phyloP scores from a whole-genome alignment of 1,140 invertebrate genomes.

The Cotesia typhae region DNA sequence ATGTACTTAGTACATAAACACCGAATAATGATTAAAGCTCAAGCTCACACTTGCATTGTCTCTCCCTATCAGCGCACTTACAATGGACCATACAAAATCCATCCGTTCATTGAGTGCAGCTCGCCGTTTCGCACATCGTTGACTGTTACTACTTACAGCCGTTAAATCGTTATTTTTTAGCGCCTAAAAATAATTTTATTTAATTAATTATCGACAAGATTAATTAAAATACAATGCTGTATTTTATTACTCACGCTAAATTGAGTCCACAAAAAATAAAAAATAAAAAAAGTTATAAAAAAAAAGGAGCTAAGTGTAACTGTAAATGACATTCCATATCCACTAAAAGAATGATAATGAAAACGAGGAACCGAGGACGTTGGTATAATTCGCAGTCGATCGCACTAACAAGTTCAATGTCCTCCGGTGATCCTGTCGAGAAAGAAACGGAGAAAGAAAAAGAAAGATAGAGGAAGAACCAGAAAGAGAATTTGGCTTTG shows the following conservation, averaged over 20 bases:
- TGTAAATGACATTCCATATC: conserved; percentile 8
- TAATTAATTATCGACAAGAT: too few relatives aligned
- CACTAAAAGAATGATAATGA: conserved; percentile 4
- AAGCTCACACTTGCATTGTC: too few relatives aligned
- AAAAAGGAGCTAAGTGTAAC: conserved; percentile 10
- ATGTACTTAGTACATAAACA: too few relatives aligned
- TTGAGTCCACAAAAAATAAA: conserved; percentile 1
- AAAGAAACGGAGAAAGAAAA: conserved; percentile 18
- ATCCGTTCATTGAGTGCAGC: too few relatives aligned
- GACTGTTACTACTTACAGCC: too few relatives aligned
- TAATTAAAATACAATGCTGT: too few relatives aligned
- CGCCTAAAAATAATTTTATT: too few relatives aligned
- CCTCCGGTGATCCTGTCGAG: conserved; percentile 29
- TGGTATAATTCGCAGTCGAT: conserved; percentile 18
- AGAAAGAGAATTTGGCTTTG: conserved; percentile 35
- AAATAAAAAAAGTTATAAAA: not conserved
- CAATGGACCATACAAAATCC: too few relatives aligned
- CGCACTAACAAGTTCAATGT: conserved; percentile 17
- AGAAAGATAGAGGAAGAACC: conserved; percentile 3
- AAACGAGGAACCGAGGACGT: conserved; percentile 18
- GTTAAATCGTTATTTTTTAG: too few relatives aligned
- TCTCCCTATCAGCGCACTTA: too few relatives aligned
- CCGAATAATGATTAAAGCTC: too few relatives aligned
- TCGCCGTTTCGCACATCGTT: too few relatives aligned
- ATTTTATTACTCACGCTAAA: not conserved